Evolutionary conservation across 2,888 invertebrate species (phyloP).

Genomic region (Monoplex corrugatus): DNA sequence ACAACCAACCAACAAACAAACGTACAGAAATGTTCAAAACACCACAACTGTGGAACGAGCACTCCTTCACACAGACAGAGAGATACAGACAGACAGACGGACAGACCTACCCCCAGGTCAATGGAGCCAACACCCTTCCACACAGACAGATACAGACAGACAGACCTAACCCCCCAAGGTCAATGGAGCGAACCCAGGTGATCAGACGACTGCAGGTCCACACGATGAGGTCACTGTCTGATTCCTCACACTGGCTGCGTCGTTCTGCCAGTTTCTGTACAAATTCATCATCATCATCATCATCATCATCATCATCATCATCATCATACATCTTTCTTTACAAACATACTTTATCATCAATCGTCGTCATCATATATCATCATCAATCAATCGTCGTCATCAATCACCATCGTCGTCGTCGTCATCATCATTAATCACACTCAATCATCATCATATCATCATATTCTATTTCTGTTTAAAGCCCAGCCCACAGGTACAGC

Average conservation of each 20-base stretch:
- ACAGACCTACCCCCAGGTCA: slow-evolving; percentile 87
- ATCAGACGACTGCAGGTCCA: slow-evolving; percentile 98
- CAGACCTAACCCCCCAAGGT: slow-evolving; percentile 85
- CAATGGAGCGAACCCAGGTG: slow-evolving; percentile 95
- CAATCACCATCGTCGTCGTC: background rate
- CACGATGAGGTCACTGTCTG: slow-evolving; percentile 94
- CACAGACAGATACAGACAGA: background rate
- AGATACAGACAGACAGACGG: slow-evolving; percentile 3
- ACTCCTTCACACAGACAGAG: background rate
- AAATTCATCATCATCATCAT: background rate
- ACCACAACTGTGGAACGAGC: too few relatives aligned
- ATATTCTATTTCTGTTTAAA: too few relatives aligned
- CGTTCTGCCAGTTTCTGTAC: slow-evolving; percentile 91
- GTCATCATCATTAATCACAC: background rate
- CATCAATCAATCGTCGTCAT: background rate
- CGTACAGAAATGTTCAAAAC: background rate
- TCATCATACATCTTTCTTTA: background rate
- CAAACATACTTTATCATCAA: background rate
- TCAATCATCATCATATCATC: background rate
- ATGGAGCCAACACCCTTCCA: slow-evolving; percentile 95
- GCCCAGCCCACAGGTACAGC: too few relatives aligned
- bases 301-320: background rate
- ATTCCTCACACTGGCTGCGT: slow-evolving; percentile 92
- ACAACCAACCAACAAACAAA: background rate
- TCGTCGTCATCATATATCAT: background rate